phyloP scores from a whole-genome alignment of 2,888 invertebrate genomes.

The Branchellion lobata region DNA sequence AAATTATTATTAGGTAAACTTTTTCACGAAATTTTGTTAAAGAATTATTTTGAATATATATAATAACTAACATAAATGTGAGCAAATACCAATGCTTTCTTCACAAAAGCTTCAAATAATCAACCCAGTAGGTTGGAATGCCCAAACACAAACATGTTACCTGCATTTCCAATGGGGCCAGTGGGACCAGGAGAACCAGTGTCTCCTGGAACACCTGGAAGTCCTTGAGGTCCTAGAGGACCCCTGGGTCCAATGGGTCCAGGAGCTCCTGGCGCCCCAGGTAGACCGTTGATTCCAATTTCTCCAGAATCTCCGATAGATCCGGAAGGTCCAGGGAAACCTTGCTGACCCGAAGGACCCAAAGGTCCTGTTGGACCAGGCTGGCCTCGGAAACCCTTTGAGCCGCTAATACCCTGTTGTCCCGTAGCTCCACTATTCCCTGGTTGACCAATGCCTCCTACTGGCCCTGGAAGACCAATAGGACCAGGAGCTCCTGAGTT shows the following conservation, averaged over 20 bases:
- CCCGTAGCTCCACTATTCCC: background rate
- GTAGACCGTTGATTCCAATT: conserved; percentile 34
- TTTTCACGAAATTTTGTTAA: too few species aligned
- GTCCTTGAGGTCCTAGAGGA: conserved; percentile 29
- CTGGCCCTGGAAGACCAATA: background rate
- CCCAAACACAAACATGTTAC: too few species aligned
- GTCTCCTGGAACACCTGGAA: conserved; percentile 38
- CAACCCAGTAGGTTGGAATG: too few species aligned
- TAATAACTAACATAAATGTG: too few species aligned
- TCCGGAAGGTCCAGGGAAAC: conserved; percentile 39
- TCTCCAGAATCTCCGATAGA: conserved; percentile 38
- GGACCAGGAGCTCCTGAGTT: background rate
- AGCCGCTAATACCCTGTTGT: conserved; percentile 6
- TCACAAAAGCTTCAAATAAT: too few species aligned
- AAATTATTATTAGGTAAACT: too few species aligned
- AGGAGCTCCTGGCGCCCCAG: conserved; percentile 36
- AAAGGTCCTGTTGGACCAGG: conserved; percentile 33
- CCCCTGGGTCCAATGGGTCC: conserved; percentile 42
- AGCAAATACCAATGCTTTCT: too few species aligned
- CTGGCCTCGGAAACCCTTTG: conserved; percentile 26
- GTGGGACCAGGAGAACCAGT: conserved; percentile 1
- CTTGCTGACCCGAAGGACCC: conserved; percentile 35
- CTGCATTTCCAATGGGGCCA: conserved; percentile 13
- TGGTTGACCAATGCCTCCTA: background rate
- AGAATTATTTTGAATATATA: too few species aligned